phyloP scores from a whole-genome alignment of 2,113 vertebrate genomes.

The Cyprinodon tularosa region DNA sequence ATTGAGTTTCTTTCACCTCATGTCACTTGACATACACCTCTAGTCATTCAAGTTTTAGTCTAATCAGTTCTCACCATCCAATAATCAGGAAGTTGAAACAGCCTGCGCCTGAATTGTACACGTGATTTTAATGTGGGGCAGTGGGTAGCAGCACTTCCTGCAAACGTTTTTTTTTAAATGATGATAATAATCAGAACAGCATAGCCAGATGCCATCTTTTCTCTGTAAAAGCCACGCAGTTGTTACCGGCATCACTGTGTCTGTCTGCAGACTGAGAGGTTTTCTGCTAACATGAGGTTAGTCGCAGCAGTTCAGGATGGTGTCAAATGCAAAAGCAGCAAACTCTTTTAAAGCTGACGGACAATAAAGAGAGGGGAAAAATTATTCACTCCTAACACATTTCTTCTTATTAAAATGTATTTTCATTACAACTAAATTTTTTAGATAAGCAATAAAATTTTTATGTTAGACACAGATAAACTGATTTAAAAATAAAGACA shows the following conservation, averaged over 20 bases:
- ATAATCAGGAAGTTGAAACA: slow-evolving; percentile 42
- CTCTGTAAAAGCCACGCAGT: slow-evolving; percentile 6
- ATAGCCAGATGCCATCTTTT: slow-evolving; percentile 12
- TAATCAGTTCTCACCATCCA: slow-evolving; percentile 24
- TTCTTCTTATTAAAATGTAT: not conserved
- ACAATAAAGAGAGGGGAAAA: not conserved
- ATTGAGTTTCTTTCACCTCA: not conserved
- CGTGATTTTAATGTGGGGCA: slow-evolving; percentile 25
- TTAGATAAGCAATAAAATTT: not conserved
- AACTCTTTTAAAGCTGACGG: not conserved
- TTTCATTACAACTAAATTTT: not conserved
- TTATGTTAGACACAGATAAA: not conserved
- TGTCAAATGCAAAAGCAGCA: not conserved
- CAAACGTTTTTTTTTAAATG: slow-evolving; percentile 29
- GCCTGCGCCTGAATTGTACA: slow-evolving; percentile 19
- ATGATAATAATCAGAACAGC: slow-evolving; percentile 18
- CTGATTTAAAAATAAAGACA: not conserved
- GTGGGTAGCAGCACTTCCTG: slow-evolving; percentile 52
- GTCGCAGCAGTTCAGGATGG: not conserved
- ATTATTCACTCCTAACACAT: not conserved
- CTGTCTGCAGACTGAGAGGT: not conserved
- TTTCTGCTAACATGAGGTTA: not conserved
- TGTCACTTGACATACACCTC: not conserved
- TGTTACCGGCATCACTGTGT: not conserved
- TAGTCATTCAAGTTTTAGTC: slow-evolving; percentile 9